phyloP scores from a whole-genome alignment of 2,113 vertebrate genomes.

The Pluvialis apricaria region DNA sequence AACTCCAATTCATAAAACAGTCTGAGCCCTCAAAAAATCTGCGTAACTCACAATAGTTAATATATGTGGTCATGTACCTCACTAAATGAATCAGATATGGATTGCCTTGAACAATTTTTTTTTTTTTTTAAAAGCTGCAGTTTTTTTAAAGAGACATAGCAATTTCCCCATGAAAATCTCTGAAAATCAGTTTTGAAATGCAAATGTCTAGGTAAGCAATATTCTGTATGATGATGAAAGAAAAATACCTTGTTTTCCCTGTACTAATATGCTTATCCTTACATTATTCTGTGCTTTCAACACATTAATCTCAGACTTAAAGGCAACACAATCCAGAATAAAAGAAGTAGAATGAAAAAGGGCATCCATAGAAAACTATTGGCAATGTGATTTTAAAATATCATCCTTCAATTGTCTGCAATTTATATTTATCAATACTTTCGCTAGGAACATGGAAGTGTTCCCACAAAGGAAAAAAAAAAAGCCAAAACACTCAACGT shows the following conservation, averaged over 20 bases:
- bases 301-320: slow-evolving; percentile 29
- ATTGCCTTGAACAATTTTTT: neutral
- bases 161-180: neutral
- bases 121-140: neutral
- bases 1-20: neutral
- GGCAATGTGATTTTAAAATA: slow-evolving; percentile 65
- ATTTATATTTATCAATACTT: slow-evolving; percentile 63
- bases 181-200: slow-evolving; percentile 14
- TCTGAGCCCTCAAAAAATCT: neutral
- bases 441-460: neutral
- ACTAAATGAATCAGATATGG: neutral
- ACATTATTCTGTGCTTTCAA: slow-evolving; percentile 36
- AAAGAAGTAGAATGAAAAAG: slow-evolving; percentile 39
- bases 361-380: slow-evolving; percentile 50
- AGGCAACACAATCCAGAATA: neutral
- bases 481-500: neutral
- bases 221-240: neutral
- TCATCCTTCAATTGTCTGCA: slow-evolving; percentile 57
- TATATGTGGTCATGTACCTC: neutral
- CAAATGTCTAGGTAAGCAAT: neutral
- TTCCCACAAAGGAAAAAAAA: slow-evolving; percentile 16
- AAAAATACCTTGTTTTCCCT: neutral
- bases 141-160: neutral
- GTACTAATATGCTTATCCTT: slow-evolving; percentile 4
- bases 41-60: neutral